Base-by-base conservation (phyloP, 2,888 invertebrate genomes). In the Philonicus albiceps region DNA sequence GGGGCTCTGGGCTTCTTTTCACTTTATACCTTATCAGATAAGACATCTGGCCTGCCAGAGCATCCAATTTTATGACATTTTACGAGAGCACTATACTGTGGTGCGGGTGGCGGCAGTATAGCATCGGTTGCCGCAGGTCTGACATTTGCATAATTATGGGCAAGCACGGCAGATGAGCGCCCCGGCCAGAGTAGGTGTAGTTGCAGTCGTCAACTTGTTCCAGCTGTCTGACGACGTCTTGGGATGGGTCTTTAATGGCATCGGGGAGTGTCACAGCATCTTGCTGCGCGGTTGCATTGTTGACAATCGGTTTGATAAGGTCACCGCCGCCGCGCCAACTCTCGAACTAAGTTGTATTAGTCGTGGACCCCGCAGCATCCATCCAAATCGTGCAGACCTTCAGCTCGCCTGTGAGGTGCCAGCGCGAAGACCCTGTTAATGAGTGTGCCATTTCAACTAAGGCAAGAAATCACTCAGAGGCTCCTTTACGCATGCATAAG, bases 61-160 rank as follows among this genome's bases (percentile, higher is more conserved):
- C 27, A 84, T 43, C 84, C 84, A 84, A 73, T 84, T 84, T 84
- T 84, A 84, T 84, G 84, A 84, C 84, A 84, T 84, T 84, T 84
- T 84, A 43, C 81, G 81, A 81, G 53, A 64, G 55, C 31, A 34
- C 30, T 27, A 2, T 30, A 8, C 53, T n/a, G 27, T 27, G 64
- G 11, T 19, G 64, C 11, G 64, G 53, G 64, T 27, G 19, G 64
- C 64, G n/a, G 13, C 37, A 5, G 73, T 27, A 11, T 13, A 16
- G 84, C 84, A 40, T 43, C 27, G 64, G 64, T 27, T 27, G n/a
- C 64, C 73, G 43, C 37, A 37, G 11, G 37, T 2, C 73, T 84
- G 84, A 73, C 84, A 84, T 84, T 84, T 84, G 84, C 84, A 84
- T 84, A 84, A 84, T 84, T 84, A 43, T 40, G 73, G 40, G 84